Base-by-base conservation (phyloP, 2,888 invertebrate species). In the Heliconius aoede region DNA sequence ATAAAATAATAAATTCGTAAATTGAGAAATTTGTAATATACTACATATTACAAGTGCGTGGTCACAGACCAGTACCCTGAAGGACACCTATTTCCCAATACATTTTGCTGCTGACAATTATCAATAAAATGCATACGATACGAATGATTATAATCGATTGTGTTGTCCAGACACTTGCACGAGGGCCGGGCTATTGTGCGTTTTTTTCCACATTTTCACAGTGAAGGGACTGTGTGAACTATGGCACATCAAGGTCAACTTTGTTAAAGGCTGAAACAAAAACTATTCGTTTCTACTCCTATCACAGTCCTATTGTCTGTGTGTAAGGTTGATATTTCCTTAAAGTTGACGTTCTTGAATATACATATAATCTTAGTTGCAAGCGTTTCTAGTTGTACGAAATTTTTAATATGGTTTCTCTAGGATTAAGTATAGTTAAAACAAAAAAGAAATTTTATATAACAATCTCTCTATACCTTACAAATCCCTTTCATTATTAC, bases 191-290 rank as follows among this genome's bases (percentile, higher is more conserved):
- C 89, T 85, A 93, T 94, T 94, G 93, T 84, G 83, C 83, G 89
- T 91, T 94, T 94, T 46, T 93, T 94, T 90, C 90, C 89, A 90
- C 89, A 91, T 91, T 93, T 92, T 85, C 90, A 87, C 89, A 90
- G 94, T 93, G 94, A 94, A 94, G 94, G 94, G 94, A 89, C 91
- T 90, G 93, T 92, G 91, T 90, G 93, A 92, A 93, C 90, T 89
- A 89, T 88, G 89, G 88, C 87, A 86, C 85, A 78, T 83, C 90
- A 93, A 94, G 94, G 94, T 93, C 91, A 90, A 83, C 87, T 62
- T 84, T 89, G 89, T 92, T 91, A 92, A 90, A 92, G 88, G 89
- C 90, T 87, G 86, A 87, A 77, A 77, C 77, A 77, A 81, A 80
- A 81, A 80, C 79, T 76, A 78, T 79, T 73, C 72, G 58, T 74